Percentiles rank a stretch among this genome's conserved stretches.
Conservation (phyloP, 2,797 vertebrate species). For the Takifugu rubripes region DNA sequence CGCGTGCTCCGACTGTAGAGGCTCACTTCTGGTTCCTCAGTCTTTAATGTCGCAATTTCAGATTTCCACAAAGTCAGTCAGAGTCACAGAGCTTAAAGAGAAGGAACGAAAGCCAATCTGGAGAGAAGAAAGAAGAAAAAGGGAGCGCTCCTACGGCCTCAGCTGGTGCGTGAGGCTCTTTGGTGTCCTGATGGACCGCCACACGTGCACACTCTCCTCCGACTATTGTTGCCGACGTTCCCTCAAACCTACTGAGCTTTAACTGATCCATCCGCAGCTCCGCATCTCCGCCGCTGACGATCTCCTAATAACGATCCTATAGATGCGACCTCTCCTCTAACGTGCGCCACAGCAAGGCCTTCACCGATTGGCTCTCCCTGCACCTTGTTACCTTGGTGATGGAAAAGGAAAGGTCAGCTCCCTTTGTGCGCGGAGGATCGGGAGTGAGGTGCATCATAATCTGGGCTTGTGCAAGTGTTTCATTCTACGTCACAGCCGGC, state of each 20-base stretch:
- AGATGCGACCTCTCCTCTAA: conserved; percentile 41
- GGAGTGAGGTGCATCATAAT: conserved; percentile 11
- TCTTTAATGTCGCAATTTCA: too few species aligned
- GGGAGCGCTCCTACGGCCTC: too few species aligned
- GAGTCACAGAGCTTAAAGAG: too few species aligned
- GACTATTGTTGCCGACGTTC: background rate
- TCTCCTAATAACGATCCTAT: conserved; percentile 51
- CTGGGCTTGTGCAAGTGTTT: conserved; percentile 14
- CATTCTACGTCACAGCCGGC: conserved; percentile 16
- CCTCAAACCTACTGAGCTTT: conserved; percentile 60
- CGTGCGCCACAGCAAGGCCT: conserved; percentile 7
- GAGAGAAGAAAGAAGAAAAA: too few species aligned
- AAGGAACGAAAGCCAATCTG: too few species aligned
- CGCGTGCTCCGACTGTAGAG: too few species aligned
- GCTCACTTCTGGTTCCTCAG: too few species aligned
- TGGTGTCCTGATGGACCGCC: too few species aligned
- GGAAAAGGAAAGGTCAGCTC: conserved; percentile 57
- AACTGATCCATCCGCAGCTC: conserved; percentile 32
- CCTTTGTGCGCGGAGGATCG: background rate
- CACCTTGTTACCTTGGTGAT: conserved; percentile 69
- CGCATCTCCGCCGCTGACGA: conserved; percentile 20
- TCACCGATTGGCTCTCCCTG: conserved; percentile 29
- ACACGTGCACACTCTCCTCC: too few species aligned
- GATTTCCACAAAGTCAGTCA: too few species aligned
- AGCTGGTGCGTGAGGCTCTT: too few species aligned